phyloP scores from a whole-genome alignment of 2,113 vertebrate species.

The Eubucco bourcierii region DNA sequence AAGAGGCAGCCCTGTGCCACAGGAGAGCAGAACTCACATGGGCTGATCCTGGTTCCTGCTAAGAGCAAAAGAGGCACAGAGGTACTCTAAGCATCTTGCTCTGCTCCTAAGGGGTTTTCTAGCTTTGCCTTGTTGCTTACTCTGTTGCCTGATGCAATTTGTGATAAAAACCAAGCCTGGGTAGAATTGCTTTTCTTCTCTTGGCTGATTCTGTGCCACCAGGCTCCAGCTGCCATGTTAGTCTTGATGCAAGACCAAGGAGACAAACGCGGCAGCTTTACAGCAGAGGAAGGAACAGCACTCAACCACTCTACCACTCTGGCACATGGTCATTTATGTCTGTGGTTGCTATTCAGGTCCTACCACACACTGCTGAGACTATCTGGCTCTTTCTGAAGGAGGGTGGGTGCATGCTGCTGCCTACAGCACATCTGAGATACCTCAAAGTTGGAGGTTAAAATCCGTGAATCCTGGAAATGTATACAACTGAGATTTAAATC shows the following conservation, averaged over 20 bases:
- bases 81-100: not conserved
- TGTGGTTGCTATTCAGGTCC: not conserved
- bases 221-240: not conserved
- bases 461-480: not conserved
- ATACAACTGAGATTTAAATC: not conserved
- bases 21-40: rapidly evolving
- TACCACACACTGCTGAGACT: not conserved
- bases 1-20: not conserved
- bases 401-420: not conserved
- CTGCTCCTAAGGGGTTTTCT: not conserved
- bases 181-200: not conserved
- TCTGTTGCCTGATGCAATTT: not conserved
- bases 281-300: not conserved
- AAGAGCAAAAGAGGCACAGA: not conserved
- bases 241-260: not conserved
- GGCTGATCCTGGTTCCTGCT: not conserved
- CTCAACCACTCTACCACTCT: not conserved
- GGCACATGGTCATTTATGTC: not conserved
- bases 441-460: not conserved
- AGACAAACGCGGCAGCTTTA: not conserved
- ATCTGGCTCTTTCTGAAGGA: not conserved
- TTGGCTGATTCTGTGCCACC: not conserved
- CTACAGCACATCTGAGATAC: not conserved
- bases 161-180: not conserved
- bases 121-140: not conserved